Percentiles rank a stretch among this genome's conserved stretches.
These are phyloP conservation scores for Notothenia coriiceps DNA, from an alignment of 2,113 vertebrate species.

Conservation along the genomic window DNA sequence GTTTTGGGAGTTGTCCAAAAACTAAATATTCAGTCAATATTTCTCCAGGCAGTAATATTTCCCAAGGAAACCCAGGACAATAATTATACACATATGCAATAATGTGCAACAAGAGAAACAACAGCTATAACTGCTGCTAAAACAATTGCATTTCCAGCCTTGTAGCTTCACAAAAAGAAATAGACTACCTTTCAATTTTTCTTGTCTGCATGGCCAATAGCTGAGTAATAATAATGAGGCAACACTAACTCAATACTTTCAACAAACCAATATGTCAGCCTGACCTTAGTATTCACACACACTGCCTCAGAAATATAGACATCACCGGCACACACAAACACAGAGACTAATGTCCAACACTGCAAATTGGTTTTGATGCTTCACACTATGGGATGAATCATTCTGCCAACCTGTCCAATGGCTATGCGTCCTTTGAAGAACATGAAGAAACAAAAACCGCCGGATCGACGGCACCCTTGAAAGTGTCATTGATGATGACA, in stretches of 20 bases:
- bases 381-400: constrained; percentile 58
- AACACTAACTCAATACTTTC: constrained; percentile 38
- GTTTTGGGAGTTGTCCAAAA: background rate
- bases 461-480: constrained; percentile 57
- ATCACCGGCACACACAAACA: constrained; percentile 45
- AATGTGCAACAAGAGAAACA: background rate
- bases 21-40: background rate
- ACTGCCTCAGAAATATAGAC: constrained; percentile 47
- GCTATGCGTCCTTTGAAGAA: constrained; percentile 60
- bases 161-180: constrained; percentile 1
- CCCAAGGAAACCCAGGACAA: background rate
- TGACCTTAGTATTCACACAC: constrained; percentile 49
- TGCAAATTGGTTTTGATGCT: constrained; percentile 64
- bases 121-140: background rate
- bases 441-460: constrained; percentile 56
- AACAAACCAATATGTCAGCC: constrained; percentile 41
- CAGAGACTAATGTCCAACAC: constrained; percentile 37
- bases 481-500: constrained; percentile 68
- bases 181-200: constrained; percentile 10
- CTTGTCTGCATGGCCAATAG: constrained; percentile 16
- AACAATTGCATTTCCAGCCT: no score
- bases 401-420: constrained; percentile 59
- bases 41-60: background rate
- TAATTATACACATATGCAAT: background rate
- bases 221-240: constrained; percentile 48